A percentile compares a stretch with the other conserved stretches of the same genome.
These are phyloP conservation scores for Anhinga rufa DNA, from an alignment of 2,113 vertebrate species.

Conservation along the genomic window DNA sequence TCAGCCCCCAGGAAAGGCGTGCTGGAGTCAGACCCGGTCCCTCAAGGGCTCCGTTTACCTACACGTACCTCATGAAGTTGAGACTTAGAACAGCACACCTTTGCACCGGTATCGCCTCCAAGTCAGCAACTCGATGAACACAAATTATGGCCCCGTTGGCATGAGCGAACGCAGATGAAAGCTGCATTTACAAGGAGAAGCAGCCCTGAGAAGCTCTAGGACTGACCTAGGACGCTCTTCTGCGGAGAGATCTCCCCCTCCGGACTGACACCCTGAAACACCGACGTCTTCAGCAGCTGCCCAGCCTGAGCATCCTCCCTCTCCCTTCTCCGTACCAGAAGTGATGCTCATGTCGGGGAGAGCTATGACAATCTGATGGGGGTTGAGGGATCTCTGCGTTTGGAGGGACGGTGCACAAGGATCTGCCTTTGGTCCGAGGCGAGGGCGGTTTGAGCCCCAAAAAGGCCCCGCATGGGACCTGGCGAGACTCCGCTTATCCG, in stretches of 20 bases:
- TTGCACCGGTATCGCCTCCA: not conserved
- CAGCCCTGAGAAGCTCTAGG: not conserved
- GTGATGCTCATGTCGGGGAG: fast-evolving
- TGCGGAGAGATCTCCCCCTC: not conserved
- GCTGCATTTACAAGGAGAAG: not conserved
- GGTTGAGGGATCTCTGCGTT: not conserved
- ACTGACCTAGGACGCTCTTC: not conserved
- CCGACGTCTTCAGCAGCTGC: fast-evolving
- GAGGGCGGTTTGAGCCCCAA: not conserved
- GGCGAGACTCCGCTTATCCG: fast-evolving
- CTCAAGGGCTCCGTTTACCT: not conserved
- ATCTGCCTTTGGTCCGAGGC: not conserved
- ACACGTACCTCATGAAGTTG: fast-evolving
- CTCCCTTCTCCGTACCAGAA: not conserved
- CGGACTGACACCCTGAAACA: not conserved
- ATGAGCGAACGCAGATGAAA: not conserved
- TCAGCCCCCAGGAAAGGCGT: not conserved
- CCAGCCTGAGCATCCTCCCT: not conserved
- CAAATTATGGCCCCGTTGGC: not conserved
- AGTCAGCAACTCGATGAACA: not conserved
- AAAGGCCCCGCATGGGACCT: fast-evolving
- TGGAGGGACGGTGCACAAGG: not conserved
- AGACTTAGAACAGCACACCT: not conserved
- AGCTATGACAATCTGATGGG: not conserved
- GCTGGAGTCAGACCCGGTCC: not conserved